These are phyloP conservation scores for Tetramorium parvispinum DNA, from an alignment of 1,140 invertebrate species.

Conservation along the genomic window DNA sequence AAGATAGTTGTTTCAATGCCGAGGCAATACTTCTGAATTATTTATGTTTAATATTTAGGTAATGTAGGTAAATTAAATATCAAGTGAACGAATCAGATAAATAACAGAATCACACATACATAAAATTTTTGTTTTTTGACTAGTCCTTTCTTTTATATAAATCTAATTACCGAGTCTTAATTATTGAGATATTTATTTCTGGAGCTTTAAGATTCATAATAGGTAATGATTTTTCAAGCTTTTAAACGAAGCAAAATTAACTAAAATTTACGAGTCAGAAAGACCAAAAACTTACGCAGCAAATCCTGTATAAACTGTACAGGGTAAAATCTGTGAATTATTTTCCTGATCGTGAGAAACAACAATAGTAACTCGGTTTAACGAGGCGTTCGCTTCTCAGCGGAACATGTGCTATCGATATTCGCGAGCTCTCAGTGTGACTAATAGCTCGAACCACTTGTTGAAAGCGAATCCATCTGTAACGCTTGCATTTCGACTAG, in stretches of 20 bases:
- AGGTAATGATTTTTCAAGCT: background rate
- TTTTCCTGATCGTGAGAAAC: background rate
- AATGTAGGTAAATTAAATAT: background rate
- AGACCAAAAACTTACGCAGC: background rate
- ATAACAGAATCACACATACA: background rate
- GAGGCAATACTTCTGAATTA: background rate
- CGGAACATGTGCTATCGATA: conserved; percentile 22
- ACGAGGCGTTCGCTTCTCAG: background rate
- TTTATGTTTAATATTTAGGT: background rate
- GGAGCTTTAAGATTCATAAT: background rate
- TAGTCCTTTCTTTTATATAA: background rate
- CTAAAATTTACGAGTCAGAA: background rate
- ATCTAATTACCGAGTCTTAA: background rate
- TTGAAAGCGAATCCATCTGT: conserved; percentile 22
- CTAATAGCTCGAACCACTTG: conserved; percentile 49
- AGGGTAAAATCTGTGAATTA: background rate
- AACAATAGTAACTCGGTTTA: background rate
- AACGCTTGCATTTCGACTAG: conserved; percentile 22
- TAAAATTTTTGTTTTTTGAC: background rate
- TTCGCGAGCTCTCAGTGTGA: conserved; percentile 8
- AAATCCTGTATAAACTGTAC: background rate
- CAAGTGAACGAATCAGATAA: background rate
- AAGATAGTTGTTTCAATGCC: background rate
- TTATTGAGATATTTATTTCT: background rate
- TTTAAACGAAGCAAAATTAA: background rate